Base-by-base conservation (phyloP, 2,797 vertebrate species). In the Ctenochaetus hawaiiensis region DNA sequence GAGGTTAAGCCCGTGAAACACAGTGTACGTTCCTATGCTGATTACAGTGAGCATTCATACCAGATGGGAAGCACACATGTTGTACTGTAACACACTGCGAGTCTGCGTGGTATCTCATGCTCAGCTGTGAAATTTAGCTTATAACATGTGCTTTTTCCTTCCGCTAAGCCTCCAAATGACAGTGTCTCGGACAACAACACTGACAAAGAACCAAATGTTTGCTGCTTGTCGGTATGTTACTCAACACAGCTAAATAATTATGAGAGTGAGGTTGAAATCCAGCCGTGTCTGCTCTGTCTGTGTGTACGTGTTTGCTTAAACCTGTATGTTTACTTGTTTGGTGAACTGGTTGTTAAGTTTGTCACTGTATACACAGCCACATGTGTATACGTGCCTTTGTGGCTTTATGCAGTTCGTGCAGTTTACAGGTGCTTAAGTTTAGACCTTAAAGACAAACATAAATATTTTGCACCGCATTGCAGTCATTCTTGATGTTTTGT, bases 21-120 rank as follows among this genome's bases (percentile, higher is more conserved):
- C 71, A 84, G 78, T 61, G 72, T 57, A 1, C 11, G 2, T 39
- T 26, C 62, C 45, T 18, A 0, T 44, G 79, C 75, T 92, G 92
- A 94, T 93, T 90, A 90, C 82, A 91, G 91, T 85, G 88, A 87
- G 62, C 74, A 20, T 56, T 47, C 73, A 82, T 62, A 84, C 84
- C 92, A 91, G 88, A 85, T 93, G 91, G 87, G 72, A 58, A 60
- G 67, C 78, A 82, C 74, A 75, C 80, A 77, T 87, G 85, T 68
- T 30, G 26, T 43, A 64, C 57, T 75, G 80, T 58, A 54, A 22
- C 8, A 14, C 49, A 47, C 56, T 34, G 60, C 1, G n/a, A 61
- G 14, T 26, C 45, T 30, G 48, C 22, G 34, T 4, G 59, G 57
- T 80, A 26, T 81, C 71, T 73, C 70, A 44, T n/a, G n/a, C 63